Evolutionary conservation across 2,888 invertebrate genomes (phyloP), one percentile per base, ranked within the genome.

Genomic region (Torymus auratus): DNA sequence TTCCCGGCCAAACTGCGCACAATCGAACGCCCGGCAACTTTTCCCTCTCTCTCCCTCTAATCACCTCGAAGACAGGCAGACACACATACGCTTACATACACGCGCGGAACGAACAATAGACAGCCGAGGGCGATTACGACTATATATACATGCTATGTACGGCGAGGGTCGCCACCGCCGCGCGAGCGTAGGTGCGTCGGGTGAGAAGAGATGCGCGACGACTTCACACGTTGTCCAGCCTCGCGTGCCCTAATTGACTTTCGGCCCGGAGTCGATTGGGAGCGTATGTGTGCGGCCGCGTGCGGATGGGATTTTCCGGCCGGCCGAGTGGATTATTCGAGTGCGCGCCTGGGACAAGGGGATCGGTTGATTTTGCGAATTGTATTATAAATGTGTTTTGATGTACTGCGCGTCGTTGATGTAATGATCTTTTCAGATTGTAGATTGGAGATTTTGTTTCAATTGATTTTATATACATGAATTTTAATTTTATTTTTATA

Each of bases 151-250:
- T 52, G 3, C 17, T 1, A 28, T 10, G 41, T 61, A 50, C 56
- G 64, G 20, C 55, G n/a, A 17, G 17, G 50, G 17, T 65, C 3
- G 10, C 56, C 55, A 53, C 55, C 61, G 56, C 81, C n/a, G 70
- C 65, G 64, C 64, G 81, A 77, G 73, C 15, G 15, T 23, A 52
- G 58, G 14, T 4, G 2, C 50, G 14, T 17, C 12, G 62, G 68
- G 56, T 72, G 77, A 80, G 77, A 77, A 65, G 80, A 55, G 76
- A 55, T 14, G 72, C 60, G 17, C 17, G 41, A 20, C 14, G 15
- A 65, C 67, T 77, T 82, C 82, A 82, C 82, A 82, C 80, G 82
- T 73, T 78, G 56, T 58, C 71, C 68, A 78, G 68, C 53, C 74
- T 73, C 56, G 15, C 50, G 74, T 77, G n/a, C 12, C 28, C 69